Evolutionary conservation across 2,113 vertebrate species (phyloP).

Genomic region (Rhabdornis inornatus): DNA sequence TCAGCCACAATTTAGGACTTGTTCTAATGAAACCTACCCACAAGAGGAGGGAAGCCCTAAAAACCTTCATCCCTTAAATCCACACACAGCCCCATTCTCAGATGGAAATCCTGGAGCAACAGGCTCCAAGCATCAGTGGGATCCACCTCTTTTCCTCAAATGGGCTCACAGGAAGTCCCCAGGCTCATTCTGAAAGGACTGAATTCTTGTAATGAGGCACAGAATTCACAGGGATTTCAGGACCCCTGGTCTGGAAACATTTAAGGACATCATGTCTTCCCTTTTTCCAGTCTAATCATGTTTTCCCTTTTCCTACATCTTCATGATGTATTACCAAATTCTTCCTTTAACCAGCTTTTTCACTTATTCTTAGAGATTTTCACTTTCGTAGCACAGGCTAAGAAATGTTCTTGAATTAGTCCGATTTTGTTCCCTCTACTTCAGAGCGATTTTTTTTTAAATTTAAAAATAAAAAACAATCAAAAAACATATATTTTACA

Average conservation of each 20-base stretch:
- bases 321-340: neutral
- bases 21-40: neutral
- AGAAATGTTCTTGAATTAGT: neutral
- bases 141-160: neutral
- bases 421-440: neutral
- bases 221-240: neutral
- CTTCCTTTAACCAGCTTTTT: neutral
- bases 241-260: neutral
- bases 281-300: neutral
- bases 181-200: neutral
- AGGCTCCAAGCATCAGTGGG: neutral
- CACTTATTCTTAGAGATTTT: neutral
- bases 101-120: neutral
- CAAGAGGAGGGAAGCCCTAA: neutral
- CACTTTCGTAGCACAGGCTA: neutral
- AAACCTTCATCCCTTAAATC: neutral
- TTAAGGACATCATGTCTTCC: neutral
- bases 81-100: neutral
- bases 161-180: neutral
- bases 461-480: neutral
- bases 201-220: rapidly evolving
- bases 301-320: neutral
- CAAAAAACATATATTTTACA: neutral
- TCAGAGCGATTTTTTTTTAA: neutral
- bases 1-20: neutral